Evolutionary conservation across 1,140 invertebrate genomes (phyloP), one percentile per base, ranked within the genome.

Genomic region (Procambarus clarkii): DNA sequence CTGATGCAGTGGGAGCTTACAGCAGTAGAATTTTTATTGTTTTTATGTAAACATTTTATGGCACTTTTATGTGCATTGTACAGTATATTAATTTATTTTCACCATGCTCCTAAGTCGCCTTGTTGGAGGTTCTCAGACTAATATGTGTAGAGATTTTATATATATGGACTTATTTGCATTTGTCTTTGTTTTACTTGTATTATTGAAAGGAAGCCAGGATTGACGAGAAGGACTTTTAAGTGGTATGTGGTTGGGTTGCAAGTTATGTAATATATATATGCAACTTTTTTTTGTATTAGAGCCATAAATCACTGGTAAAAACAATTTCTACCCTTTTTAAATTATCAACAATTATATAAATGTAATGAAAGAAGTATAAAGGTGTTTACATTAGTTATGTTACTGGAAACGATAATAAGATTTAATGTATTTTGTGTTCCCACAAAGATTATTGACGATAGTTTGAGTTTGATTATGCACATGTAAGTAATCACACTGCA

Each of bases 81-180:
- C 89, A 91, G 81, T 91, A 89, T 91, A 84, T 85, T 91, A 80
- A 91, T 91, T 91, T 91, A 91, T 91, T 60, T 83, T 85, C 46
- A 44, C 24, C 54, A 60, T 45, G 45, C 76, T 79, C 45, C 54
- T n/a, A n/a, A 44, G 64, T 24, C 78, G 64, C 54, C 34, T 34
- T 34, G 34, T 34, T 58, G 77, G 69, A 64, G 46, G 24, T 46
- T 76, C 69, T 82, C n/a, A 13, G 34, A 21, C 34, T 82, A 21
- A 46, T 54, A 5, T 74, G 69, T 54, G 74, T 58, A 86, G 48
- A 58, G 9, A 86, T 50, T 74, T 74, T 76, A 8, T 86, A 50
- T 86, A 74, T 48, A 76, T 48, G 50, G 15, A 76, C n/a, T 76
- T 86, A 24, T 45, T 83, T 60, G 69, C 45, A 69, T 13, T 83